Evolutionary conservation across 1,140 invertebrate species (phyloP), one percentile per base, ranked within the genome.

Genomic region (Trypoxylus dichotomus): DNA sequence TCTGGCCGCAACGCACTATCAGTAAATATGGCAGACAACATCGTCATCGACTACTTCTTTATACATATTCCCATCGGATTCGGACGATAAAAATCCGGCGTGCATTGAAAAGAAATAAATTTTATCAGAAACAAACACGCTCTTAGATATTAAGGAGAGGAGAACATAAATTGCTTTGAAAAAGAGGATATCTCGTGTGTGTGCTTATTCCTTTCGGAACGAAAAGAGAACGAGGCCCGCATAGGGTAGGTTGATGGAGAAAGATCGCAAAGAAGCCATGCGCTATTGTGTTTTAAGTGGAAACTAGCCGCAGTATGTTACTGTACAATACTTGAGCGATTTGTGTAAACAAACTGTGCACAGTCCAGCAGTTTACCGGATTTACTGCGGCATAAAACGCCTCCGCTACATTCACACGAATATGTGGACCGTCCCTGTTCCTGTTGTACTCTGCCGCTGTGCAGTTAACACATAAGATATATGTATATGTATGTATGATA

Each of bases 321-420:
- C 74, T 68, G 29, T 76, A 76, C 42, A 68, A 63, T 76, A 76
- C 74, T 79, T 79, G 54, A 72, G 42, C 78, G 75, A 79, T 79
- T 79, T 71, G 75, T 79, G 78, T 79, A 79, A 79, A 79, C 78
- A 79, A 79, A 79, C 78, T 76, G 78, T 77, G 60, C 78, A 68
- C 27, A 76, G 60, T 72, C 75, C 78, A 74, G 75, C 75, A 77
- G 78, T 77, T 78, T 79, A 77, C 78, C 71, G 72, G 73, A 79
- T 79, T 79, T 79, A 79, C 78, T 77, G 75, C 78, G 63, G 76
- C 78, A 79, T 79, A 76, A 79, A 79, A 79, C 75, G 75, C 78
- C 75, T 76, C 75, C 78, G 63, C 77, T 75, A 58, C 25, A 29
- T 71, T 74, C 72, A 29, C 21, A 68, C 60, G 60, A 24, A 68